These are phyloP conservation scores for Tetrapedia diversipes DNA, from an alignment of 2,888 invertebrate genomes.

Conservation along the genomic window DNA sequence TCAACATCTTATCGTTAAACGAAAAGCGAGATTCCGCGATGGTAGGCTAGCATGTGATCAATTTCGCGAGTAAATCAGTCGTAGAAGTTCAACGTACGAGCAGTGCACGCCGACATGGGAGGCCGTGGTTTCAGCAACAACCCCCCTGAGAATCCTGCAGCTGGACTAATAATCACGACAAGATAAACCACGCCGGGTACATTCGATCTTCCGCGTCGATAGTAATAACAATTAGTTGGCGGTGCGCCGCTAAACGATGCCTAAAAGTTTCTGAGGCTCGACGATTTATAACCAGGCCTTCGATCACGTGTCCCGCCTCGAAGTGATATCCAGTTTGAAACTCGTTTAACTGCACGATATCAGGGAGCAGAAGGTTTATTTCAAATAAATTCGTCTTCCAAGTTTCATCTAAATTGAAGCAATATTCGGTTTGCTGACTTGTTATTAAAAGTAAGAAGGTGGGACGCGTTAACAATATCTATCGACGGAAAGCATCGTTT, in stretches of 20 bases:
- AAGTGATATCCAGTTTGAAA: conserved; percentile 57
- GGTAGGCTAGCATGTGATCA: not conserved
- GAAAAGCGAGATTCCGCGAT: not conserved
- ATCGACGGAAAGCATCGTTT: not conserved
- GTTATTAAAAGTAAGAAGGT: no score
- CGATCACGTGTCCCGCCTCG: conserved; percentile 35
- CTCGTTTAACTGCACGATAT: conserved; percentile 36
- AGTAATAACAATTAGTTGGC: conserved; percentile 49
- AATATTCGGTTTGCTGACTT: no score
- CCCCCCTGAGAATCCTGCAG: conserved; percentile 68
- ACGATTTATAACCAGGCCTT: conserved; percentile 20
- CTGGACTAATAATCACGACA: conserved; percentile 61
- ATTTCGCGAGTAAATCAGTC: not conserved
- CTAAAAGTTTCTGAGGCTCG: conserved; percentile 38
- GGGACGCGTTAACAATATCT: not conserved
- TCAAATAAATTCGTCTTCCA: not conserved
- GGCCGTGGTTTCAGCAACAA: not conserved
- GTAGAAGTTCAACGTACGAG: conserved; percentile 34
- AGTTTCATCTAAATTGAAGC: no score
- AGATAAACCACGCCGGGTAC: conserved; percentile 60
- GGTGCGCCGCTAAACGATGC: conserved; percentile 7
- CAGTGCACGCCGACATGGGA: conserved; percentile 1
- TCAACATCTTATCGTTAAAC: not conserved
- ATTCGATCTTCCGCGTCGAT: conserved; percentile 35
- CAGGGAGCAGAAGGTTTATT: conserved; percentile 16